These are phyloP conservation scores for Pandemis corylana DNA, from an alignment of 2,888 invertebrate species.

Conservation along the genomic window DNA sequence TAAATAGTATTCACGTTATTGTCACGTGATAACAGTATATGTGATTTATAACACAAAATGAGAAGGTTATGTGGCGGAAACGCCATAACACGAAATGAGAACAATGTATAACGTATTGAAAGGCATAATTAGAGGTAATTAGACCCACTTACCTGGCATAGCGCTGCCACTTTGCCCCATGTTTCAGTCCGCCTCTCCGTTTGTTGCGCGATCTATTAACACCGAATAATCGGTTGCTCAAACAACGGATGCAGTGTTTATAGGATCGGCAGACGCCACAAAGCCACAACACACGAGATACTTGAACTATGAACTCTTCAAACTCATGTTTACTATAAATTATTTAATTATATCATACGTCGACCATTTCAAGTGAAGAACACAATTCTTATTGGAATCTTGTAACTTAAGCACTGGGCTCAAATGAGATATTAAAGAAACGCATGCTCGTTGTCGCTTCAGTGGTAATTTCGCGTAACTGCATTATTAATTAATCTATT, in stretches of 20 bases:
- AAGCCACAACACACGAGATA: conserved; percentile 55
- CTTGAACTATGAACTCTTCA: conserved; percentile 68
- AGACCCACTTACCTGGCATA: conserved; percentile 73
- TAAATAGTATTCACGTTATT: conserved; percentile 16
- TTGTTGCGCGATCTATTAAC: conserved; percentile 47
- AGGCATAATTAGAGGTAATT: conserved; percentile 53
- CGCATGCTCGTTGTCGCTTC: conserved; percentile 49
- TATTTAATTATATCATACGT: conserved; percentile 50
- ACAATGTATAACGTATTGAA: conserved; percentile 53
- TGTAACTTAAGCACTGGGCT: conserved; percentile 43
- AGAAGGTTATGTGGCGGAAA: conserved; percentile 44
- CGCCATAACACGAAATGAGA: conserved; percentile 56
- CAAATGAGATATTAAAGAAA: conserved; percentile 35
- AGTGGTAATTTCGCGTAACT: conserved; percentile 52
- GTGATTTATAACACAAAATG: conserved; percentile 22
- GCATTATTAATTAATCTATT: conserved; percentile 40
- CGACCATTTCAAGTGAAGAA: conserved; percentile 38
- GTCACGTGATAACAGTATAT: conserved; percentile 28
- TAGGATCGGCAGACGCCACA: conserved; percentile 43
- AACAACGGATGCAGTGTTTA: conserved; percentile 52
- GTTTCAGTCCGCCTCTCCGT: conserved; percentile 48
- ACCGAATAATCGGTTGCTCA: conserved; percentile 51
- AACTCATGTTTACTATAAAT: conserved; percentile 61
- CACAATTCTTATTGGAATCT: conserved; percentile 55
- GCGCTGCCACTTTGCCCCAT: conserved; percentile 79